A percentile compares a stretch with the other conserved stretches of the same genome.
Evolutionary conservation across 1,140 invertebrate species (phyloP).

Genomic region (Anadara kagoshimensis): DNA sequence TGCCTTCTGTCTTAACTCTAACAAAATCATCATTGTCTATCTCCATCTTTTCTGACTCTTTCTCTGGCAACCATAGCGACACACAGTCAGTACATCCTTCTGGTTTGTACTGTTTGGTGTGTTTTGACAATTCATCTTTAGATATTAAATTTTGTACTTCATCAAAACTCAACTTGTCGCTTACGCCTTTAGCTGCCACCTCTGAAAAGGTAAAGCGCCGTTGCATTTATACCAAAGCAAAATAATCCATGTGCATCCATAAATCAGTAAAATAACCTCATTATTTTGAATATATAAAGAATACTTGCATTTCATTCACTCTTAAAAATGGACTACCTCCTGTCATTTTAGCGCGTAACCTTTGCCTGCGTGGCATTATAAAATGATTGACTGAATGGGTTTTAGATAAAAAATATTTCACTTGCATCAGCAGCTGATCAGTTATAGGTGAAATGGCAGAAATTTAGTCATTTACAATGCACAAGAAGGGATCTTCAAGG

Average conservation of each 20-base stretch:
- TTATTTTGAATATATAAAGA: too few relatives aligned
- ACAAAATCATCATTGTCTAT: constrained; percentile 48
- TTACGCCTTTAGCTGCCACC: constrained; percentile 57
- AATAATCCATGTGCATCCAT: neutral
- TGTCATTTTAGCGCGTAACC: neutral
- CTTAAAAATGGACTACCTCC: neutral
- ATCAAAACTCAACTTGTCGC: constrained; percentile 46
- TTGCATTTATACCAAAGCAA: neutral
- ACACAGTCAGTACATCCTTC: constrained; percentile 25
- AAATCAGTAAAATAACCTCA: too few relatives aligned
- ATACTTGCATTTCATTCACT: too few relatives aligned
- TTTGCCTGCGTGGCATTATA: neutral
- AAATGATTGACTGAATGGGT: too few relatives aligned
- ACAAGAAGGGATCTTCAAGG: too few relatives aligned
- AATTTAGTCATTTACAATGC: too few relatives aligned
- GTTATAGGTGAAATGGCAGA: too few relatives aligned
- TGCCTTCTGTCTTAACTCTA: constrained; percentile 54
- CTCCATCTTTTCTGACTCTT: constrained; percentile 50
- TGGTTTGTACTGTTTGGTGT: constrained; percentile 24
- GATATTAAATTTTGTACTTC: constrained; percentile 42
- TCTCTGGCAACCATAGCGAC: constrained; percentile 56
- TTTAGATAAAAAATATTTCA: too few relatives aligned
- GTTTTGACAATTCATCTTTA: constrained; percentile 34
- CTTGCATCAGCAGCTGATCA: too few relatives aligned
- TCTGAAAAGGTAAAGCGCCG: constrained; percentile 50